Base-by-base conservation (phyloP, 2,113 vertebrate genomes). In the Xiphophorus couchianus region DNA sequence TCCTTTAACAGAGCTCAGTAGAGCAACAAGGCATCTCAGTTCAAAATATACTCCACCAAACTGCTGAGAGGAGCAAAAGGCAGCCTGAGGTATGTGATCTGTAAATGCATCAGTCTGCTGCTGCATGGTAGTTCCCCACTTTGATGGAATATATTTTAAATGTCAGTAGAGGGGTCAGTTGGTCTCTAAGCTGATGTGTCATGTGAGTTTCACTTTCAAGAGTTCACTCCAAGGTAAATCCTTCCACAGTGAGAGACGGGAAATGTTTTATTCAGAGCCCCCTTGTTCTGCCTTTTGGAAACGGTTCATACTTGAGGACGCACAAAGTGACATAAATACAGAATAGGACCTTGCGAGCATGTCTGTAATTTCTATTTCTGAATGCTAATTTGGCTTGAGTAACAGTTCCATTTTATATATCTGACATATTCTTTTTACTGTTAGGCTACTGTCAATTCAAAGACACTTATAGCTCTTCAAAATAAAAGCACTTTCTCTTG, bases 191-290 rank as follows among this genome's bases (percentile, higher is more conserved):
- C 64, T 68, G 66, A 82, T 66, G 69, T 37, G 42, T 78, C 76
- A 60, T 68, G 67, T 66, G 61, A 80, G 74, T 88, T 79, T 84
- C 33, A 39, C 48, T 88, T 77, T 79, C 37, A 66, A 51, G 35
- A 84, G 83, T 90, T 87, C 69, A 82, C 1, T 76, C 51, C 5
- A 28, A 84, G 74, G 71, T 62, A 81, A 76, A 82, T 86, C 76
- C 29, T 71, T 62, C 61, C 51, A 61, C 29, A 81, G 25, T 76
- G 65, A 84, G 71, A 74, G 77, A 70, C 60, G n/a, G 62, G 51
- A 67, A 15, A 89, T 91, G 84, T 90, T 90, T 92, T 91, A 91
- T 91, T 89, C 88, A 90, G 35, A 31, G 42, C 62, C n/a, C 54
- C 61, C 11, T 73, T 51, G 51, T 74, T 79, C 72, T 84, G 84